phyloP scores from a whole-genome alignment of 2,797 vertebrate species.

The Schizothorax lantsangensis region DNA sequence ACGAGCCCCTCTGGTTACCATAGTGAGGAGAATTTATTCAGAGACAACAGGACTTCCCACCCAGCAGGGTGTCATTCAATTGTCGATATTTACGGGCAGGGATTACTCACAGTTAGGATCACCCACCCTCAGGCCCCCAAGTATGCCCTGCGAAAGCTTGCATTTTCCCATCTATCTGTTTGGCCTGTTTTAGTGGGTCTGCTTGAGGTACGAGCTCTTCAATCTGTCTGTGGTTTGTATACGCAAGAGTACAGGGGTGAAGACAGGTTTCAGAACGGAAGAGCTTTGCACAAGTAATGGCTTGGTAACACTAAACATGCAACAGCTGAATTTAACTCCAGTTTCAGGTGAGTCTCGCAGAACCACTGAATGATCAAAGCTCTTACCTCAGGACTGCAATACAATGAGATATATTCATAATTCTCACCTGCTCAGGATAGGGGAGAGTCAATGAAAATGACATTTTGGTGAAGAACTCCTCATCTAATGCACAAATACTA shows the following conservation, averaged over 20 bases:
- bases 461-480: not conserved
- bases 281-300: slow-evolving; percentile 44
- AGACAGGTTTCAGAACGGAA: slow-evolving; percentile 50
- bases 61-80: slow-evolving; percentile 3
- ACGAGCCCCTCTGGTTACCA: slow-evolving; percentile 6
- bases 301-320: slow-evolving; percentile 21
- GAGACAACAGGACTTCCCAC: slow-evolving; percentile 37
- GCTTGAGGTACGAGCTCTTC: not conserved
- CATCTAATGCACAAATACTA: not conserved
- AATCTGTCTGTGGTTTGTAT: slow-evolving; percentile 43
- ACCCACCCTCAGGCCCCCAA: not conserved
- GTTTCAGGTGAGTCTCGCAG: slow-evolving; percentile 30
- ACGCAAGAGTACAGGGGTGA: slow-evolving; percentile 32
- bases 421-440: not conserved
- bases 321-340: slow-evolving; percentile 43
- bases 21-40: slow-evolving; percentile 33
- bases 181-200: slow-evolving; percentile 14
- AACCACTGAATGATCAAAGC: not conserved
- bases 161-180: slow-evolving; percentile 1
- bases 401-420: not conserved
- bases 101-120: slow-evolving; percentile 36
- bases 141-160: not conserved
- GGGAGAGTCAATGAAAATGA: not conserved
- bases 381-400: not conserved
- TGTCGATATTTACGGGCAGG: slow-evolving; percentile 28